Conservation (phyloP, 2,113 vertebrate species). For the Anarhynchus alexandrinus region DNA sequence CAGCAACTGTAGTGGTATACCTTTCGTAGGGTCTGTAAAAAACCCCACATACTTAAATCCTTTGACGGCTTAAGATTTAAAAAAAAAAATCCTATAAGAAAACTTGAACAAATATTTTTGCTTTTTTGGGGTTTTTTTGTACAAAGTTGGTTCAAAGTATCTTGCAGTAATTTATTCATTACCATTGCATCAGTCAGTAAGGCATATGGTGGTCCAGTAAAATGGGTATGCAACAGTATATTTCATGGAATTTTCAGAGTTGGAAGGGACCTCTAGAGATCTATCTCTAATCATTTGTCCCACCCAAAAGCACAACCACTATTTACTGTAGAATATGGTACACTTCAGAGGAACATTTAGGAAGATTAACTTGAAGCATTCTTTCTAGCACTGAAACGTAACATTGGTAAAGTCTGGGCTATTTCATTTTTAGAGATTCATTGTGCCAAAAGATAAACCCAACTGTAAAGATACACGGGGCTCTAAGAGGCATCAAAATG, state of each 20-base stretch:
- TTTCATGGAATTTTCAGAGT: background rate
- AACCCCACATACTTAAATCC: background rate
- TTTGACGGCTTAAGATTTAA: background rate
- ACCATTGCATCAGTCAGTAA: background rate
- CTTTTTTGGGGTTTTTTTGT: background rate
- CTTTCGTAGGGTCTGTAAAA: background rate
- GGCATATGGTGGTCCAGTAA: background rate
- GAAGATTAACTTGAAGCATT: background rate
- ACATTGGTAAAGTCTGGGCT: background rate
- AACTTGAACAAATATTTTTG: background rate
- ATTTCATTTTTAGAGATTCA: background rate
- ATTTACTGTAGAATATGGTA: background rate
- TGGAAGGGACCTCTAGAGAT: too few relatives aligned
- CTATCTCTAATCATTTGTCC: background rate
- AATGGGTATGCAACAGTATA: background rate
- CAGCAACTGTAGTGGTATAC: background rate
- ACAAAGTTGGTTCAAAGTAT: background rate
- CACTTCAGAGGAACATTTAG: background rate
- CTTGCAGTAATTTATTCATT: background rate
- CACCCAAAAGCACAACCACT: background rate
- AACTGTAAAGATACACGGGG: background rate
- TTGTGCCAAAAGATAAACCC: background rate
- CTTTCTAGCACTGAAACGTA: background rate
- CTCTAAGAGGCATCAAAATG: background rate
- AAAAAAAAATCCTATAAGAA: background rate